Evolutionary conservation across 2,113 vertebrate genomes (phyloP).

Genomic region (Aptenodytes forsteri): DNA sequence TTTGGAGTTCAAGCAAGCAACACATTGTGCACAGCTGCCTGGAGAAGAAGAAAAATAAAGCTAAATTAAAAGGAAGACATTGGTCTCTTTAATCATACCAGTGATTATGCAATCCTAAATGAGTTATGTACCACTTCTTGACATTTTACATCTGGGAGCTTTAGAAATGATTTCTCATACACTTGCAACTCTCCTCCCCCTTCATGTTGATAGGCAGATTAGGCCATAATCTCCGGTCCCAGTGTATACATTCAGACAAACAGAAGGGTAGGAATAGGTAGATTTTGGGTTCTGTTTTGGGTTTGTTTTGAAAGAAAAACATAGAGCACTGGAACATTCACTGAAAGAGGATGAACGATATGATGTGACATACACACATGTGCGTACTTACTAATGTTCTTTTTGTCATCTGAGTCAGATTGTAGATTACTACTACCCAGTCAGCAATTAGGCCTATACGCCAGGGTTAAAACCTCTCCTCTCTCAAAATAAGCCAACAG

Average conservation of each 20-base stretch:
- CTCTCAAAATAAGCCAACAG: not conserved
- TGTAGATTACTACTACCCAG: not conserved
- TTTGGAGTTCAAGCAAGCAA: slow-evolving; percentile 54
- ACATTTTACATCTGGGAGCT: slow-evolving; percentile 64
- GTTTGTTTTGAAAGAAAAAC: not conserved
- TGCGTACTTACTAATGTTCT: not conserved
- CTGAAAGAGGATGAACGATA: not conserved
- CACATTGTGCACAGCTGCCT: slow-evolving; percentile 83
- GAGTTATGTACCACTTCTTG: slow-evolving; percentile 61
- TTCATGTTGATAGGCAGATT: not conserved
- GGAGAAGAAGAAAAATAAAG: slow-evolving; percentile 73
- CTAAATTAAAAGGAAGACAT: slow-evolving; percentile 66
- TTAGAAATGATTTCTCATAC: slow-evolving; percentile 57
- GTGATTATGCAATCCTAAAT: slow-evolving; percentile 70
- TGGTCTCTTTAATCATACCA: slow-evolving; percentile 71
- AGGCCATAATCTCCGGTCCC: not conserved
- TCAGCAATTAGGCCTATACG: not conserved
- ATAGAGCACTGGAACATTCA: not conserved
- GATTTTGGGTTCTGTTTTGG: not conserved
- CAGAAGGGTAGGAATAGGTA: not conserved
- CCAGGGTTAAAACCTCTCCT: not conserved
- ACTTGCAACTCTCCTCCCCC: not conserved
- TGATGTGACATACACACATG: not conserved
- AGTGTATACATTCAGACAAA: not conserved
- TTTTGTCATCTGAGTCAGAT: not conserved